phyloP scores from a whole-genome alignment of 2,797 vertebrate genomes.

The Squalus acanthias region DNA sequence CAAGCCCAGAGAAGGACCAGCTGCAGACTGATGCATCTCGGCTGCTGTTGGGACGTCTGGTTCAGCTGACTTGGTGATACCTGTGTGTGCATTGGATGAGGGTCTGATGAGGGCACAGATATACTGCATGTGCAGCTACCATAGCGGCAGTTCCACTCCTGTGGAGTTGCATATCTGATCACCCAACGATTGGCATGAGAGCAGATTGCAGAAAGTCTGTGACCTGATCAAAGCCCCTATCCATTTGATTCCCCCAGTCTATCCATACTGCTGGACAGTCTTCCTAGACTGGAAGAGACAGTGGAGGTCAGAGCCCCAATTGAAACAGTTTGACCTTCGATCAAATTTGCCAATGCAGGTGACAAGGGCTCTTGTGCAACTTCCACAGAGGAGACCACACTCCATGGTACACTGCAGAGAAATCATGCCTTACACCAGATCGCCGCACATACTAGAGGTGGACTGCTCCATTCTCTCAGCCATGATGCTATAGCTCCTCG shows the following conservation, averaged over 20 bases:
- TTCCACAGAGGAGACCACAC: background rate
- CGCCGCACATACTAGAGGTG: background rate
- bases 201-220: background rate
- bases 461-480: background rate
- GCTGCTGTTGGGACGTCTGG: background rate
- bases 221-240: background rate
- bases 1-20: background rate
- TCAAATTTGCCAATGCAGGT: background rate
- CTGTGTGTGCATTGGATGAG: background rate
- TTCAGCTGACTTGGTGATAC: background rate
- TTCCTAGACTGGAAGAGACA: background rate
- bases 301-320: background rate
- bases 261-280: background rate
- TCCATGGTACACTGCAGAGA: background rate
- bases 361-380: background rate
- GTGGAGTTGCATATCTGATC: background rate
- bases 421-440: background rate
- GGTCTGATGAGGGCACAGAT: background rate
- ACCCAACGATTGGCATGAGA: background rate
- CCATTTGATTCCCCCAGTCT: background rate
- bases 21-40: background rate
- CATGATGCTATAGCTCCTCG: background rate
- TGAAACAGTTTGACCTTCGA: background rate
- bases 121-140: too few species aligned
- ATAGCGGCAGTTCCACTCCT: background rate